Evolutionary conservation across 1,140 invertebrate species (phyloP).

Genomic region (Gonioctena quinquepunctata): DNA sequence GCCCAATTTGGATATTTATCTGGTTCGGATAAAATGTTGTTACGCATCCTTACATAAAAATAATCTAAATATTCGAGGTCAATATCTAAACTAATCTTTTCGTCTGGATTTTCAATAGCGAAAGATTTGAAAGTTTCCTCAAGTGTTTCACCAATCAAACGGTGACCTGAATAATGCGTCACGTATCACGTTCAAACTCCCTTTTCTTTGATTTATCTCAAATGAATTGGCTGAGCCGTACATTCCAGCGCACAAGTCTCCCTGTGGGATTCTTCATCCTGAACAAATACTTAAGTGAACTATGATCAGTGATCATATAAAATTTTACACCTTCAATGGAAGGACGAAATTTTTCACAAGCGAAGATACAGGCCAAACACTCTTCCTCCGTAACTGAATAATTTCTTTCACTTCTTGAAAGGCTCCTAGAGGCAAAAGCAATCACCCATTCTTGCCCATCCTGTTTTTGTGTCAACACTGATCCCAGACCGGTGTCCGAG

Average conservation of each 20-base stretch:
- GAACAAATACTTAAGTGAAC: constrained; percentile 27
- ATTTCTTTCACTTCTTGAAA: constrained; percentile 39
- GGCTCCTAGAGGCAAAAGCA: constrained; percentile 54
- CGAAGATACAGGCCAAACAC: constrained; percentile 20
- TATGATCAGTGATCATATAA: constrained; percentile 15
- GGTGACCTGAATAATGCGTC: constrained; percentile 14
- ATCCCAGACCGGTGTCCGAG: constrained; percentile 39
- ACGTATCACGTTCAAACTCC: not conserved
- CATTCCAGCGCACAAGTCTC: constrained; percentile 55
- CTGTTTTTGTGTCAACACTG: constrained; percentile 29
- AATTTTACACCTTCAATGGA: constrained; percentile 23
- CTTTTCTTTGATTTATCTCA: constrained; percentile 52
- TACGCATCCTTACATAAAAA: constrained; percentile 2
- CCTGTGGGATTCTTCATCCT: constrained; percentile 52
- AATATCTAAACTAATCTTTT: not conserved
- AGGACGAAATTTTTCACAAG: constrained; percentile 20
- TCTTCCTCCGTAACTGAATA: constrained; percentile 26
- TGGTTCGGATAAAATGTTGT: constrained; percentile 1
- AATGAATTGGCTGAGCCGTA: constrained; percentile 54
- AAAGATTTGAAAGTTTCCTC: too few relatives aligned
- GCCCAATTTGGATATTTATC: constrained; percentile 10
- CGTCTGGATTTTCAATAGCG: not conserved
- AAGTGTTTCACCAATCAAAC: too few relatives aligned
- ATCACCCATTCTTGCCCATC: constrained; percentile 53
- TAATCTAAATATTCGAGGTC: not conserved